Base-by-base conservation (phyloP, 2,888 invertebrate species). In the Archips crataeganus region DNA sequence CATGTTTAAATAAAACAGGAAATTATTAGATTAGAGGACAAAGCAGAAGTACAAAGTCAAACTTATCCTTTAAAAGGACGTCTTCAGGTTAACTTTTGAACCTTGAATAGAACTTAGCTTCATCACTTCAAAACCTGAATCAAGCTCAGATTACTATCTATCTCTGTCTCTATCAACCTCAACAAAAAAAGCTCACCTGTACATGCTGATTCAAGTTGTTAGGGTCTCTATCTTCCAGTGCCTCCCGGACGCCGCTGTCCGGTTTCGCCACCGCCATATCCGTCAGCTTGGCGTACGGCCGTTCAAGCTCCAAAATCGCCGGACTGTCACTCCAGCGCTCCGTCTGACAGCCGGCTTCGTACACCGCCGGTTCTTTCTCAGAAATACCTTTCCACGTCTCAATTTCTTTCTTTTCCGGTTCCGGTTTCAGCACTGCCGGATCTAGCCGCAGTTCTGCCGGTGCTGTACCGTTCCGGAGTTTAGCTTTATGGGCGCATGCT, bases 181-280 rank as follows among this genome's bases (percentile, higher is more conserved):
- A 3, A 70, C 42, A 23, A 62, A 76, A 51, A 10, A 34, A 70
- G 42, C 79, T 82, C 87, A 97, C 97, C 95, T 97, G 96, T 65
- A 97, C 91, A 86, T 97, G 96, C 75, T 95, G 95, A 82, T 97
- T 97, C 76, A 97, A 86, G 75, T 94, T 95, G 80, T 96, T 96
- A 0, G 97, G 97, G 83, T 97, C 97, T 76, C 97, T 88, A 80
- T 97, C 96, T 80, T 96, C 96, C 75, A 97, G 88, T 67, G 96
- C 94, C 60, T 94, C 92, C 6, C 87, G 86, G 57, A 91, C 88
- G 2, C 81, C 87, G 68, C 87, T 93, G 57, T 92, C 94, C 65
- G 94, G 90, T 77, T 95, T 95, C 3, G 84, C 73, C 2, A 78
- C 78, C 76, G 77, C 76, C 69, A 74, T 75, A n/a, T 54, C 68